phyloP scores from a whole-genome alignment of 2,888 invertebrate genomes.

The Liopterus haemorrhoidalis region DNA sequence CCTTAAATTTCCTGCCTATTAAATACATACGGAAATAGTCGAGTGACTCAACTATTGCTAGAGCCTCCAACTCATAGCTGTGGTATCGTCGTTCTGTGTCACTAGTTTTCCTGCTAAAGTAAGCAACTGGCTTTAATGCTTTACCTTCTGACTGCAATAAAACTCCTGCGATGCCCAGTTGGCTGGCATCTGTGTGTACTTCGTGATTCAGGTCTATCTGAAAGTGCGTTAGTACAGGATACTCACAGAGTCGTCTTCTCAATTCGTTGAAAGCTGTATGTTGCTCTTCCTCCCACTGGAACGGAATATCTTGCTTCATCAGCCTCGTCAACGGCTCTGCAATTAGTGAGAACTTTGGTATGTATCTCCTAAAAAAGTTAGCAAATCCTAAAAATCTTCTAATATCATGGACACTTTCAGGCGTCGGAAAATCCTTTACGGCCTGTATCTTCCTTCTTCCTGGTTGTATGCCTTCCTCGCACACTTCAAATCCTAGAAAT shows the following conservation, averaged over 20 bases:
- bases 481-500: conserved; percentile 33
- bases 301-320: too few species aligned
- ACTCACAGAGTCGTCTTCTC: too few species aligned
- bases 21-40: conserved; percentile 23
- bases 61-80: conserved; percentile 22
- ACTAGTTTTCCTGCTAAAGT: conserved; percentile 26
- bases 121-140: conserved; percentile 22
- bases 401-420: too few species aligned
- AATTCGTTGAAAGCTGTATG: too few species aligned
- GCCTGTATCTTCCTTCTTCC: conserved; percentile 37
- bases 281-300: too few species aligned
- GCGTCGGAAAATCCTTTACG: conserved; percentile 30
- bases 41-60: conserved; percentile 21
- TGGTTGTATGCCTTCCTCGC: too few species aligned
- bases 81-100: conserved; percentile 21
- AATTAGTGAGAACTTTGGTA: conserved; percentile 31
- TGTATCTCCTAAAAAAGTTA: too few species aligned
- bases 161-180: conserved; percentile 26
- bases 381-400: too few species aligned
- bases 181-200: conserved; percentile 32
- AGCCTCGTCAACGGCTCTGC: too few species aligned
- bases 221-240: too few species aligned
- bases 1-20: conserved; percentile 20
- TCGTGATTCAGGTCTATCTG: too few species aligned
- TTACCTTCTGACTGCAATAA: conserved; percentile 22